Conservation (phyloP, 2,888 invertebrate species). For the Oscheius sp. region DNA sequence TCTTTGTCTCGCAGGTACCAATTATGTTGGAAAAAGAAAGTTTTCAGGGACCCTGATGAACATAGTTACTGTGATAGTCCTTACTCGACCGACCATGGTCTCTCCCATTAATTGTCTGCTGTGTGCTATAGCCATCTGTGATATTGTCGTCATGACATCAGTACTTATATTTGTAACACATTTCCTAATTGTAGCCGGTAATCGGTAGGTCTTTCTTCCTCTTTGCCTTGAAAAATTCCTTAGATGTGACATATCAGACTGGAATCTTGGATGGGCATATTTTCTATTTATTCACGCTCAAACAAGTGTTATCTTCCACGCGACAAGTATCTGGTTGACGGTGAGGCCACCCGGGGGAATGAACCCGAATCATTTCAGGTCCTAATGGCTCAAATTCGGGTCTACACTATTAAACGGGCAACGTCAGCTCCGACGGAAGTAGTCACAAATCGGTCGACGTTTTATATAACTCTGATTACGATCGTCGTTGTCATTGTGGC, state of each 20-base stretch:
- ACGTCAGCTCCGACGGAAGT: constrained; percentile 60
- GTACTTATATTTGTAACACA: constrained; percentile 65
- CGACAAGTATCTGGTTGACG: constrained; percentile 73
- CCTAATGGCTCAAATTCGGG: constrained; percentile 73
- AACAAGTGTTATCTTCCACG: constrained; percentile 73
- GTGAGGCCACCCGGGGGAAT: constrained; percentile 64
- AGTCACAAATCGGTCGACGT: constrained; percentile 49
- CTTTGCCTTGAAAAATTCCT: no score
- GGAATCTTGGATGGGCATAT: constrained; percentile 71
- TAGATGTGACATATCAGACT: constrained; percentile 63
- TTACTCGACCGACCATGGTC: constrained; percentile 65
- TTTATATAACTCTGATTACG: constrained; percentile 54
- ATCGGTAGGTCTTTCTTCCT: constrained; percentile 35
- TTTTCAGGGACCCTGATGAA: constrained; percentile 65
- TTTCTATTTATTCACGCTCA: constrained; percentile 73
- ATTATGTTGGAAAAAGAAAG: no score
- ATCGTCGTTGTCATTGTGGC: constrained; percentile 56
- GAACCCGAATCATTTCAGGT: no score
- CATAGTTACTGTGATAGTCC: constrained; percentile 63
- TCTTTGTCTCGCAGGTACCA: constrained; percentile 61
- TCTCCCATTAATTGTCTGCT: constrained; percentile 61
- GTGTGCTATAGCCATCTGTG: constrained; percentile 67
- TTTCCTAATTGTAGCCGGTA: constrained; percentile 59
- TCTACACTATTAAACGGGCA: constrained; percentile 71
- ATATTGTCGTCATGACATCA: constrained; percentile 65